Evolutionary conservation across 2,888 invertebrate species (phyloP), one percentile per base, ranked within the genome.

Genomic region (Eudasyphora cyanicolor): DNA sequence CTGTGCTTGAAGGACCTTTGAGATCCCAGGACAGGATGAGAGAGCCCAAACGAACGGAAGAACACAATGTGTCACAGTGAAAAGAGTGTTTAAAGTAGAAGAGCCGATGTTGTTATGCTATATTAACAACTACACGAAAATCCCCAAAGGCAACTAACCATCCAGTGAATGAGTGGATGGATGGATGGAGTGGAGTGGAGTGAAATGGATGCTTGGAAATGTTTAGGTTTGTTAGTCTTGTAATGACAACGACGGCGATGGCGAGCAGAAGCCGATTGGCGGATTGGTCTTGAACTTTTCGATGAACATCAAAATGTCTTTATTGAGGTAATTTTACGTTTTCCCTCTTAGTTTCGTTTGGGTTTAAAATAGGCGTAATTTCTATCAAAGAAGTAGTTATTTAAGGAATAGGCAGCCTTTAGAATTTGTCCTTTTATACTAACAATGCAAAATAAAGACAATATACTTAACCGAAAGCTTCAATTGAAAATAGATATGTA

Each of bases 91-190:
- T n/a, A 17, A 3, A 60, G 14, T 32, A 14, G n/a, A 17, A 57
- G 27, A 60, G 29, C 5, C 60, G 32, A 32, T 60, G 60, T 60
- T 60, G n/a, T 60, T 60, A 60, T 60, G 60, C 7, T 29, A 60
- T 60, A 60, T 60, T 60, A 29, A 32, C 29, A 27, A 32, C n/a
- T 12, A 57, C 21, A 54, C 6, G 14, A 57, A 29, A 60, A n/a
- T 24, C 60, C 60, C 45, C 60, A 14, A 60, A 27, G 17, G 60
- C 60, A 60, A 60, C n/a, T 4, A 6, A 60, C 6, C 32, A 45
- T 14, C 45, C 45, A n/a, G 14, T 14, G 12, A 5, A 38, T 38
- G 38, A n/a, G 38, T 7, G 12, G 38, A 38, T 8, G 32, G 38
- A 38, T 8, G 32, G 5, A 38, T 45, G 45, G 45, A 45, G n/a